phyloP scores from a whole-genome alignment of 2,888 invertebrate genomes.

The Pyrocoelia pectoralis region DNA sequence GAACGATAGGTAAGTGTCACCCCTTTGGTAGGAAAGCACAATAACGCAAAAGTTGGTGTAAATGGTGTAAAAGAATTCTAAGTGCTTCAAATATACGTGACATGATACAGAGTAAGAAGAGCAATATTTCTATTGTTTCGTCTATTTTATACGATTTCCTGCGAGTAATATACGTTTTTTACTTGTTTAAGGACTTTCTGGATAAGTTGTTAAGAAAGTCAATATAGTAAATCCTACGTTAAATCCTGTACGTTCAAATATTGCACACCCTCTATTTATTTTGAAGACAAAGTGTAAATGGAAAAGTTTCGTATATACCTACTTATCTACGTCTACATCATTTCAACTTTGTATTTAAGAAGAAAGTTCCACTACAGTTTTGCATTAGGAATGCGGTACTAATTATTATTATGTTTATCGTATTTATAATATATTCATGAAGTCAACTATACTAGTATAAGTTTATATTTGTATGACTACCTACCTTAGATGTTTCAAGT shows the following conservation, averaged over 20 bases:
- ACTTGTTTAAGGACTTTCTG: not conserved
- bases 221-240: not conserved
- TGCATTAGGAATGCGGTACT: not conserved
- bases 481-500: not conserved
- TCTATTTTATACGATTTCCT: too few species aligned
- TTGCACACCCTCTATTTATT: not conserved
- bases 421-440: too few species aligned
- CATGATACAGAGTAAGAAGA: too few species aligned
- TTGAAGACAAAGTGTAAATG: not conserved
- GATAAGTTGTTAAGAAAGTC: not conserved
- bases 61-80: too few species aligned
- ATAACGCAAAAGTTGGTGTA: too few species aligned
- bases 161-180: not conserved
- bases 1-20: too few species aligned
- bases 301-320: not conserved
- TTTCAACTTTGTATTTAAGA: not conserved
- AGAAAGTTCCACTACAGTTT: not conserved
- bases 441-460: not conserved
- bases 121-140: too few species aligned
- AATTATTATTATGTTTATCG: not conserved
- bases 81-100: too few species aligned
- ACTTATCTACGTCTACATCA: not conserved
- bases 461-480: not conserved
- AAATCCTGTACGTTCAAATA: not conserved
- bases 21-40: too few species aligned